Percentiles rank a stretch among this genome's conserved stretches.
Evolutionary conservation across 2,113 vertebrate species (phyloP).

Genomic region (Uria aalge): DNA sequence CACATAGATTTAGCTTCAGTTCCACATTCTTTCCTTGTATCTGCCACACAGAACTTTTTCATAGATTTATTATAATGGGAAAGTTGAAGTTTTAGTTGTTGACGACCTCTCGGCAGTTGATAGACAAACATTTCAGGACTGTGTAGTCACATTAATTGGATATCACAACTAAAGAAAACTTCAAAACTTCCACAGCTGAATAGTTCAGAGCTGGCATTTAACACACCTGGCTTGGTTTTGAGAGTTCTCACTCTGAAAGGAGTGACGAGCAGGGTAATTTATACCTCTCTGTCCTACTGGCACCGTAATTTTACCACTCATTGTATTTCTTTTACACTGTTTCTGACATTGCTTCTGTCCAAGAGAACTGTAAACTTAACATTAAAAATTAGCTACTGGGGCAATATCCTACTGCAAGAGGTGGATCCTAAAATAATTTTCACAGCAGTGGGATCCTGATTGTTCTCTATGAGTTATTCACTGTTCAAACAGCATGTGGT

Average conservation of each 20-base stretch:
- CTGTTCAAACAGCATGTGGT: neutral
- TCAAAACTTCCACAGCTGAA: neutral
- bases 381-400: neutral
- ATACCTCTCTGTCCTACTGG: neutral
- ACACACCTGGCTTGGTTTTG: neutral
- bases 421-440: neutral
- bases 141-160: neutral
- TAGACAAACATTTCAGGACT: neutral
- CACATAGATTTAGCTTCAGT: neutral
- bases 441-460: neutral
- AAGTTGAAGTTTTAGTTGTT: neutral
- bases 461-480: constrained; percentile 13
- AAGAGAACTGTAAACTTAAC: neutral
- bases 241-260: neutral
- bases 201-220: neutral
- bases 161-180: neutral
- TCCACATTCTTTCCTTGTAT: neutral
- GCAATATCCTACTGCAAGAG: neutral
- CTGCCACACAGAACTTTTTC: neutral
- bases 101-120: neutral
- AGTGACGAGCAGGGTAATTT: neutral
- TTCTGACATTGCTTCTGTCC: neutral
- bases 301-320: neutral
- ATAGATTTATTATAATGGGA: neutral
- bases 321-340: neutral